These are phyloP conservation scores for Conus canariensis DNA, from an alignment of 2,888 invertebrate species.

Conservation along the genomic window DNA sequence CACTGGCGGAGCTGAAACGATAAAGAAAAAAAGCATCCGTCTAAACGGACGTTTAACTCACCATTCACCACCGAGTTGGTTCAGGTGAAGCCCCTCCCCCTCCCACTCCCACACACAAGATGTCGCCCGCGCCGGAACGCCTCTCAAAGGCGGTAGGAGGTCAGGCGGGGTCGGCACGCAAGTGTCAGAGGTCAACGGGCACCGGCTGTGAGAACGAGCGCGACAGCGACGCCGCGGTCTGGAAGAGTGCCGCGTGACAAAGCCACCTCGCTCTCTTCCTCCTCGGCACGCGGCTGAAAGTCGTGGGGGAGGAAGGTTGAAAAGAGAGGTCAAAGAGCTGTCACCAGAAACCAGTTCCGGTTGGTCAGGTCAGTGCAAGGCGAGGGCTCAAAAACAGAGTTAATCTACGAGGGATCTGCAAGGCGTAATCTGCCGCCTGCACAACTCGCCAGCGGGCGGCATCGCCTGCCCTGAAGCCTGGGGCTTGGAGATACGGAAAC, in stretches of 20 bases:
- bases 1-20: no score
- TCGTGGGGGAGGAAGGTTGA: not conserved
- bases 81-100: no score
- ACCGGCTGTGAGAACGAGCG: conserved; percentile 13
- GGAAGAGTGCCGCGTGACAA: not conserved
- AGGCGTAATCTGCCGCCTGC: not conserved
- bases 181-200: conserved; percentile 33
- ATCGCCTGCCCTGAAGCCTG: not conserved
- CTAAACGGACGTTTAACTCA: no score
- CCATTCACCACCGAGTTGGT: no score
- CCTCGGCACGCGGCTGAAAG: no score
- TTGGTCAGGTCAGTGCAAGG: not conserved
- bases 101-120: conserved; percentile 20
- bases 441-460: no score
- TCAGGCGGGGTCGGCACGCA: conserved; percentile 36
- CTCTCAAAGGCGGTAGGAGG: not conserved
- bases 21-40: no score
- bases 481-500: not conserved
- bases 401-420: not conserved
- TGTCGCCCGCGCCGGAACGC: conserved; percentile 16
- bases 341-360: conserved; percentile 17
- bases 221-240: no score
- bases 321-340: not conserved
- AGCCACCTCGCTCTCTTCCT: not conserved
- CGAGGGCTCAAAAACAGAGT: not conserved